Base-by-base conservation (phyloP, 2,888 invertebrate genomes). In the Bruchidius siliquastri region DNA sequence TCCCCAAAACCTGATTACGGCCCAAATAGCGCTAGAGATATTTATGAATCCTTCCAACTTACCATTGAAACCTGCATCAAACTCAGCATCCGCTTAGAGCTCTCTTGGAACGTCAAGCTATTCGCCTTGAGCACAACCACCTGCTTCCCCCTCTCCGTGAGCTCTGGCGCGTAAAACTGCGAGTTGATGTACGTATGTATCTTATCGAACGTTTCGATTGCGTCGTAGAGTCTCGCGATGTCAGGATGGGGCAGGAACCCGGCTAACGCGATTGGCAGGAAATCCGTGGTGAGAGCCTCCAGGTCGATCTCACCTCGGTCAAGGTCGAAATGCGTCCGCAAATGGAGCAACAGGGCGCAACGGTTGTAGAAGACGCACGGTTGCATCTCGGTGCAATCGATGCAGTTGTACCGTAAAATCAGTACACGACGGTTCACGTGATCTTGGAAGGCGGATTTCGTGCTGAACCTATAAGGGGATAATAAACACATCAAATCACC, bases 391-490 rank as follows among this genome's bases (percentile, higher is more conserved):
- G 76, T 71, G 75, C 86, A 86, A 21, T 74, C 74, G 4, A 74
- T 68, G 71, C 86, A 86, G 72, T 82, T 82, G 77, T 83, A 86
- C 72, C 80, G 82, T 21, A 86, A 74, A 0, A 85, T 75, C 20
- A 84, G 77, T 3, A 84, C 82, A 72, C 86, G 80, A 21, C 86
- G 78, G 74, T 86, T 86, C 18, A 85, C 80, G 72, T 86, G 86
- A 73, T 86, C 86, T 72, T 83, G 79, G 74, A 86, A 83, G n/a
- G 85, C 84, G 22, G 76, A 78, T 74, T 83, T 83, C 8, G 83
- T 83, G 21, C 82, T 82, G 78, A 86, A 84, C 82, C 88, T 88
- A n/a, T n/a, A 76, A 20, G 80, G 82, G 73, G 73, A 66, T 20
- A 67, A 26, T 26, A 26, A 26, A 8, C 2, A 26, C 8, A 8